Evolutionary conservation across 2,113 vertebrate genomes (phyloP), one percentile per base, ranked within the genome.

Genomic region (Suricata suricatta): DNA sequence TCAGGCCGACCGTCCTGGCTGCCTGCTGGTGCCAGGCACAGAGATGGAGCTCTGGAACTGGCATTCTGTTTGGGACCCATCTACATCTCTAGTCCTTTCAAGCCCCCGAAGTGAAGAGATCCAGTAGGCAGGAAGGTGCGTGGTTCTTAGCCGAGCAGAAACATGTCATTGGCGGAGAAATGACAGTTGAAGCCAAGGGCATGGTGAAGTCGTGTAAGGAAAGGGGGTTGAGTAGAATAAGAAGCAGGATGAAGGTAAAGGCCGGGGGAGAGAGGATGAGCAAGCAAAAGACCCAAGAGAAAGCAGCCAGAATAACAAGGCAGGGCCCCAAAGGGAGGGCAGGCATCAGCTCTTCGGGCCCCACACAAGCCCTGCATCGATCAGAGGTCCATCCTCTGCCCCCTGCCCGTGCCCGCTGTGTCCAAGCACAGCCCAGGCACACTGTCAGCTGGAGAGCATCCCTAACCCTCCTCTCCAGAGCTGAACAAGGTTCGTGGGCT

Each of bases 321-420:
- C 25, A 0, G 1, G 57, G 6, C 33, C 33, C 21, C 9, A 1
- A 52, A 50, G 19, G 47, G 3, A 13, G 6, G 50, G 0, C 31
- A 38, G 57, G 17, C 1, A 0, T 15, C 27, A 23, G 57, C 21
- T 47, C 85, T 72, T 35, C 0, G 0, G 64, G 27, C 60, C 44
- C 83, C 11, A 21, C n/a, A 41, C 44, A n/a, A 80, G 54, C 35
- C 29, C 13, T 31, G 29, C 47, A 3, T 31, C 27, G 29, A 2
- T 27, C 57, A 14, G 31, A 76, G 47, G n/a, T 47, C 33, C 33
- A 6, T 29, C 35, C 3, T 84, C 69, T 38, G 38, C 50, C 87
- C 47, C 4, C 41, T 1, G 57, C 41, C 14, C 9, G 3, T 4
- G 15, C 3, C 85, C 44, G 0, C n/a, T 54, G 14, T 35, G 33